phyloP scores from a whole-genome alignment of 1,140 invertebrate genomes.

The Maconellicoccus hirsutus region DNA sequence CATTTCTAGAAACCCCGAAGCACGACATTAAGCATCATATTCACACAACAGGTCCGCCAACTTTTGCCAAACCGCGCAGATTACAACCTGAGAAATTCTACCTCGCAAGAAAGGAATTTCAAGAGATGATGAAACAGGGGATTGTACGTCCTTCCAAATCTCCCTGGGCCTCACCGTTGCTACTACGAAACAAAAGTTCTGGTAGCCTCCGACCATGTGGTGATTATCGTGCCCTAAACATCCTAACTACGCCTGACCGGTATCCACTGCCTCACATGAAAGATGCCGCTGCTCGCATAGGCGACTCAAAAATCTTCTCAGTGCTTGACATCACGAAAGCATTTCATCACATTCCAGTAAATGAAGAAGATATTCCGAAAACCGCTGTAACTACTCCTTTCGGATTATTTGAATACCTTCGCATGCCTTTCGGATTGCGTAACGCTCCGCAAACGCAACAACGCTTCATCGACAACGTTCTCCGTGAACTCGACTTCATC shows the following conservation, averaged over 20 bases:
- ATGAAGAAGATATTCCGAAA: constrained; percentile 32
- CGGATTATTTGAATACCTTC: constrained; percentile 34
- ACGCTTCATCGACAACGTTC: constrained; percentile 38
- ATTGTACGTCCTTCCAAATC: constrained; percentile 35
- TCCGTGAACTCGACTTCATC: constrained; percentile 32
- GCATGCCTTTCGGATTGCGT: constrained; percentile 35
- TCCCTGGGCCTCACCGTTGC: constrained; percentile 37
- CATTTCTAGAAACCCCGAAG: not conserved
- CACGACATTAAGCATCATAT: constrained; percentile 17
- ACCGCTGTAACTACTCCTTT: constrained; percentile 34
- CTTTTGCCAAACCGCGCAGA: constrained; percentile 11
- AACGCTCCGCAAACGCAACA: constrained; percentile 38
- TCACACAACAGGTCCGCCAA: not conserved
- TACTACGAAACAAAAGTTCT: constrained; percentile 35
- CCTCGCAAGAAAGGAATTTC: not conserved
- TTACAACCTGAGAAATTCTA: not conserved
- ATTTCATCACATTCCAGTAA: constrained; percentile 38
- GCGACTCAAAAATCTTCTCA: constrained; percentile 36
- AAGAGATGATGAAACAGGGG: constrained; percentile 28
- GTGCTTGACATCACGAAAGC: constrained; percentile 39
- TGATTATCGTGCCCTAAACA: constrained; percentile 39
- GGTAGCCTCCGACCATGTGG: constrained; percentile 34
- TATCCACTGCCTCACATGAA: constrained; percentile 35
- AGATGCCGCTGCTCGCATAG: constrained; percentile 33
- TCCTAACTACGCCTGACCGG: constrained; percentile 31